Evolutionary conservation across 2,797 vertebrate genomes (phyloP), one percentile per base, ranked within the genome.

Genomic region (Xenopus petersii): DNA sequence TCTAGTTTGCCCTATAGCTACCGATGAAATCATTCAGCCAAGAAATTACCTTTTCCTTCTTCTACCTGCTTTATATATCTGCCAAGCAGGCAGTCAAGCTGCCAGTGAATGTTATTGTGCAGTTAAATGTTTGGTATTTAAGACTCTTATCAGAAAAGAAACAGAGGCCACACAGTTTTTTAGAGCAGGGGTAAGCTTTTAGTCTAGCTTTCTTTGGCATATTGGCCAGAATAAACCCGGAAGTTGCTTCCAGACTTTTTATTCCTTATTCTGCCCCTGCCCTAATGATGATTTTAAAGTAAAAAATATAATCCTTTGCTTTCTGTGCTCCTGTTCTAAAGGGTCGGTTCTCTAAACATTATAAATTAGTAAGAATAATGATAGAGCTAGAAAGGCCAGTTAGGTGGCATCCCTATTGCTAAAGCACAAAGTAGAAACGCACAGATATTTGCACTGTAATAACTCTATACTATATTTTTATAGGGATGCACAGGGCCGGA

Each of bases 121-220:
- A 96, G 96, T 96, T 98, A 98, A 98, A 97, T 96, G 97, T 97
- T 98, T 97, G 95, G 95, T 99, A 96, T 99, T 99, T 99, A 99
- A 98, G 96, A 98, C 97, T 92, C 98, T 99, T 99, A 99, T 99
- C 98, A 98, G 96, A 98, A 98, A 98, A 98, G 97, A 97, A 98
- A 98, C 97, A 98, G 96, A 98, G 97, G 95, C 95, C 90, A 92
- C 91, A 93, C 88, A 92, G 86, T 97, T 97, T 42, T 74, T 95
- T 94, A 93, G 94, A 92, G 94, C 90, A 92, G 91, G 89, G 92
- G 90, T 91, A 92, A 95, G 92, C 89, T 90, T 95, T 92, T 83
- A 47, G 83, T 88, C 90, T 84, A 30, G 82, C 87, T 91, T 88
- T 91, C 89, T 91, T 91, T 86, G 79, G 87, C 94, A 93, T 93